These are phyloP conservation scores for Urocyon cinereoargenteus DNA, from an alignment of 2,797 vertebrate genomes.

Conservation along the genomic window DNA sequence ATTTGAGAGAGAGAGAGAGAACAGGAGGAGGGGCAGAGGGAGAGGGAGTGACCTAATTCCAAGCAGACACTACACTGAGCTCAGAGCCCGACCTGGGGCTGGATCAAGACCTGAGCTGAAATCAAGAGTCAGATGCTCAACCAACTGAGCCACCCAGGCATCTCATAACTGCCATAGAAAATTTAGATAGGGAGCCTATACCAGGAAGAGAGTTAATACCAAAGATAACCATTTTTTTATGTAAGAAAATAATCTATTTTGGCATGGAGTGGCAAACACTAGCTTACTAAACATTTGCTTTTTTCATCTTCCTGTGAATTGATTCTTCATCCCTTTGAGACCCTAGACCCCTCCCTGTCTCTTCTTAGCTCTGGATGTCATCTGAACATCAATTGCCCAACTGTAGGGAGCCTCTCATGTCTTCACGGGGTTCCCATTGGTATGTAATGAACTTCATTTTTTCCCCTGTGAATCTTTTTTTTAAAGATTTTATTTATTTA, in stretches of 20 bases:
- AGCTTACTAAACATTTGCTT: background rate
- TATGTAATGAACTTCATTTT: background rate
- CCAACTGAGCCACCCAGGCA: background rate
- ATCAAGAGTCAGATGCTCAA: background rate
- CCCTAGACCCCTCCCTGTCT: background rate
- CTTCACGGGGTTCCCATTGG: background rate
- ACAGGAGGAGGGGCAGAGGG: background rate
- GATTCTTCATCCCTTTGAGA: background rate
- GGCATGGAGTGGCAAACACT: background rate
- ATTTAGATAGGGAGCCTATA: background rate
- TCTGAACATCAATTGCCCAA: background rate
- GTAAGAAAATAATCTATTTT: background rate
- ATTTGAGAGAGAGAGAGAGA: background rate
- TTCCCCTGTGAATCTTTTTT: background rate
- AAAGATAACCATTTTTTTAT: background rate
- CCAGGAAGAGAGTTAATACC: background rate
- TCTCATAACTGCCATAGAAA: background rate
- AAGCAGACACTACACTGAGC: background rate
- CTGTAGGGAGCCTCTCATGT: background rate
- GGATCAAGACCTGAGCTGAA: background rate
- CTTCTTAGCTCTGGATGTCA: background rate
- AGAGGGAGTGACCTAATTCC: background rate
- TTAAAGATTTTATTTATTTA: too few species aligned
- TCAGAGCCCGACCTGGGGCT: background rate
- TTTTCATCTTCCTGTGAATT: background rate